These are phyloP conservation scores for Neopipo cinnamomea DNA, from an alignment of 2,113 vertebrate genomes.

Conservation along the genomic window DNA sequence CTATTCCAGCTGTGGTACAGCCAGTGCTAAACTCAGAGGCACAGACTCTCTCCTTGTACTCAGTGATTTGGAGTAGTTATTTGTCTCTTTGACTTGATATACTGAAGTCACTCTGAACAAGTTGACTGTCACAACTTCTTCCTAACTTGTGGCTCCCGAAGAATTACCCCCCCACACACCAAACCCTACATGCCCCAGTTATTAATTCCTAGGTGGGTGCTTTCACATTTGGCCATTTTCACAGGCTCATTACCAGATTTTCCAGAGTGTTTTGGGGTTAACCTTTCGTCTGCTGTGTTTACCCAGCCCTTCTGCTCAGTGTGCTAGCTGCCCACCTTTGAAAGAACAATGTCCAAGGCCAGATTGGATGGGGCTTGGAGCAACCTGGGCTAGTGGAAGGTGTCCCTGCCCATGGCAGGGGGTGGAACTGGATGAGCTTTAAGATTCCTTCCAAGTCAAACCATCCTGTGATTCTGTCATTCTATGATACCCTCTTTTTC, in stretches of 20 bases:
- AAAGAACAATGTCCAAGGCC: background rate
- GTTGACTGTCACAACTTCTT: background rate
- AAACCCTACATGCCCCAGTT: background rate
- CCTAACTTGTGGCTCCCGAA: background rate
- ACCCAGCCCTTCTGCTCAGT: background rate
- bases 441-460: background rate
- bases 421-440: background rate
- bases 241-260: background rate
- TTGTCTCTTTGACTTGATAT: background rate
- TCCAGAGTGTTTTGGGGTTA: background rate
- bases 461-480: background rate
- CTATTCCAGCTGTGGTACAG: background rate
- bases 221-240: background rate
- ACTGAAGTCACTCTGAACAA: background rate
- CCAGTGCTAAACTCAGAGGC: background rate
- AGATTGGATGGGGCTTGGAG: background rate
- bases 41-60: background rate
- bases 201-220: background rate
- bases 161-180: background rate
- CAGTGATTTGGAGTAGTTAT: background rate
- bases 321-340: background rate
- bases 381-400: background rate
- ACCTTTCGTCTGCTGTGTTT: background rate
- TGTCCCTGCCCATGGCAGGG: background rate
- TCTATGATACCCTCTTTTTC: background rate